A percentile compares a stretch with the other conserved stretches of the same genome.
Conservation (phyloP, 23 tunicate species). For the Botrylloides violaceus region DNA sequence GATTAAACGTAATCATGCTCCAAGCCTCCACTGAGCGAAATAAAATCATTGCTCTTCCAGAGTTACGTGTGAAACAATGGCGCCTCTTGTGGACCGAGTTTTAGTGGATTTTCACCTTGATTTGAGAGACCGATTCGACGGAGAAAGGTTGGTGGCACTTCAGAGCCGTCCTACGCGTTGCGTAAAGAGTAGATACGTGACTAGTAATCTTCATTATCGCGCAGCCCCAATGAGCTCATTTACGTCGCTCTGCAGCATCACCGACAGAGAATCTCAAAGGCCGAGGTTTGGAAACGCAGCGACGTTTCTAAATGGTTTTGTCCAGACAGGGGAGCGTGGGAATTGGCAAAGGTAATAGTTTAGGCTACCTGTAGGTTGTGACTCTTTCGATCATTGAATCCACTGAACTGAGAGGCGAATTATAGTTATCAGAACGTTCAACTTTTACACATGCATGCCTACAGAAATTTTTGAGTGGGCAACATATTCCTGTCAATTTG, state of each 20-base stretch:
- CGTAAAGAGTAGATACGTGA: neutral
- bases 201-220: neutral
- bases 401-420: too few relatives aligned
- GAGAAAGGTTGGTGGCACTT: neutral
- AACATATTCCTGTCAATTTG: too few relatives aligned
- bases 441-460: too few relatives aligned
- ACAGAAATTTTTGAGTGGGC: too few relatives aligned
- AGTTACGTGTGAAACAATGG: conserved; percentile 33
- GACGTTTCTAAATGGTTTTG: conserved; percentile 50
- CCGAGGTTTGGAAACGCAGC: conserved; percentile 33
- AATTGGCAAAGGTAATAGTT: conserved; percentile 63
- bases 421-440: too few relatives aligned
- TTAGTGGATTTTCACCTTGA: conserved; percentile 28
- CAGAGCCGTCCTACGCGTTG: neutral
- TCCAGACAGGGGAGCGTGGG: conserved; percentile 54
- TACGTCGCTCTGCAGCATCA: conserved; percentile 36
- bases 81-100: conserved; percentile 49
- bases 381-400: too few relatives aligned
- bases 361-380: too few relatives aligned
- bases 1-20: too few relatives aligned
- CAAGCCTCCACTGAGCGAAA: too few relatives aligned
- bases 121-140: conserved; percentile 25
- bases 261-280: conserved; percentile 18
- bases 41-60: too few relatives aligned
- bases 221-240: conserved; percentile 20